phyloP scores from a whole-genome alignment of 2,113 vertebrate genomes.

The Micronycteris hirsuta region DNA sequence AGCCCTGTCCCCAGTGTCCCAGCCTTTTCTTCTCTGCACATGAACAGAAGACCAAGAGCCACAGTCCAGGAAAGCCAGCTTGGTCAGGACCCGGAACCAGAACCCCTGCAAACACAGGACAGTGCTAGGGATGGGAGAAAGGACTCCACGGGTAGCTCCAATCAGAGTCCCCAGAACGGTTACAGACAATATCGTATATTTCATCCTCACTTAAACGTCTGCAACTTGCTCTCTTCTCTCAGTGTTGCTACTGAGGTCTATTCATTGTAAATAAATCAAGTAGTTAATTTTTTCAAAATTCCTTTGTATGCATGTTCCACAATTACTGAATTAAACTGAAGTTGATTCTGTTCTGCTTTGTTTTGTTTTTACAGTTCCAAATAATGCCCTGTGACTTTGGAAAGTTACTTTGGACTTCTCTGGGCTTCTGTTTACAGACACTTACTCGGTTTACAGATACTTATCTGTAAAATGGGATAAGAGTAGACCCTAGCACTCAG shows the following conservation, averaged over 20 bases:
- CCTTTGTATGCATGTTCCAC: neutral
- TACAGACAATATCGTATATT: neutral
- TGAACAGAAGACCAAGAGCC: neutral
- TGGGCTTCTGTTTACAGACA: neutral
- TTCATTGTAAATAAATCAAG: neutral
- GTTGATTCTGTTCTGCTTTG: neutral
- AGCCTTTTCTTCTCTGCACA: neutral
- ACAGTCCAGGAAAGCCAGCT: neutral
- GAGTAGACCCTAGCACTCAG: neutral
- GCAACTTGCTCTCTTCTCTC: neutral
- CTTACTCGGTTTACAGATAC: neutral
- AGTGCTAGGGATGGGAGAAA: neutral
- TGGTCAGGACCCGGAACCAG: neutral
- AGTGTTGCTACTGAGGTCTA: neutral
- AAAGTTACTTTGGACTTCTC: neutral
- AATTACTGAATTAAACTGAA: neutral
- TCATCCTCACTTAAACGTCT: neutral
- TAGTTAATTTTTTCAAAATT: neutral
- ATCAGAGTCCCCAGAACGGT: neutral
- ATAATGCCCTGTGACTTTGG: neutral
- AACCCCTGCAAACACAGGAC: neutral
- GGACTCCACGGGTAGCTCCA: neutral
- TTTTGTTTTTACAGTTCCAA: neutral
- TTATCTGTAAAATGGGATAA: neutral
- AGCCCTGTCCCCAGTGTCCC: neutral